Evolutionary conservation across 2,888 invertebrate genomes (phyloP).

Genomic region (Pecten maximus): DNA sequence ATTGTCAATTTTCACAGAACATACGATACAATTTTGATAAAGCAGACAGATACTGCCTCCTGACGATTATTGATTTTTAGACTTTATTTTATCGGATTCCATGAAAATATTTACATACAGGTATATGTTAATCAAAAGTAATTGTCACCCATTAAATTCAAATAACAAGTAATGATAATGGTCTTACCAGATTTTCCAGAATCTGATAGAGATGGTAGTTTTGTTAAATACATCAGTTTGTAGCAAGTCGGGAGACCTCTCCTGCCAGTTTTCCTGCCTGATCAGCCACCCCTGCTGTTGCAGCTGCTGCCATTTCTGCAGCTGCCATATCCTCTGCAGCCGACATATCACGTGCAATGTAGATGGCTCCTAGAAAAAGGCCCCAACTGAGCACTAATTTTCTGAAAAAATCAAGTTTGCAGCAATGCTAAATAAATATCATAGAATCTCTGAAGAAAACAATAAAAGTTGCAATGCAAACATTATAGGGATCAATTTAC

Average conservation of each 20-base stretch:
- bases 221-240: not conserved
- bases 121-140: not conserved
- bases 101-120: too few relatives aligned
- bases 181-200: not conserved
- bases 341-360: slow-evolving; percentile 88
- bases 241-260: not conserved
- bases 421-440: too few relatives aligned
- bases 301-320: slow-evolving; percentile 56
- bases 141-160: not conserved
- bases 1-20: too few relatives aligned
- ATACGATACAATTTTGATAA: too few relatives aligned
- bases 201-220: not conserved
- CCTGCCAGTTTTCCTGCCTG: not conserved
- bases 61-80: too few relatives aligned
- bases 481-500: too few relatives aligned
- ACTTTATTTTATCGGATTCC: too few relatives aligned
- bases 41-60: too few relatives aligned
- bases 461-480: too few relatives aligned
- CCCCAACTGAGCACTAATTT: slow-evolving; percentile 91
- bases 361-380: slow-evolving; percentile 90
- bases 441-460: too few relatives aligned
- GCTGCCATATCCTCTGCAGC: slow-evolving; percentile 62
- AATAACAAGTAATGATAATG: not conserved
- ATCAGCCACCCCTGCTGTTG: not conserved
- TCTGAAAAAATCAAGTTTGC: slow-evolving; percentile 88